These are phyloP conservation scores for Calameuta filiformis DNA, from an alignment of 2,888 invertebrate species.

Conservation along the genomic window DNA sequence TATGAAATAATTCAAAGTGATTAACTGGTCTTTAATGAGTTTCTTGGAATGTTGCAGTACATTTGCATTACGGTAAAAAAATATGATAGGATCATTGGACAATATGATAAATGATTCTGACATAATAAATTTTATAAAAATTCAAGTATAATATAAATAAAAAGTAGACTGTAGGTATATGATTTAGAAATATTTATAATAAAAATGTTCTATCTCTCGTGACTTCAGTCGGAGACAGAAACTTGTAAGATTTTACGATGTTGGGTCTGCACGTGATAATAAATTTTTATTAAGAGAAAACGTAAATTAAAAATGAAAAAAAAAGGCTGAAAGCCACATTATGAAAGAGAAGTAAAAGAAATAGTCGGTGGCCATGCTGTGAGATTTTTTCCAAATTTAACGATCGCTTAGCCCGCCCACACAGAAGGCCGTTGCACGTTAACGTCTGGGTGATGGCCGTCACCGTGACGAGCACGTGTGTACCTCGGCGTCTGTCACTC, in stretches of 20 bases:
- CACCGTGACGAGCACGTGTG: conserved; percentile 65
- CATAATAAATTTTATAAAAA: neutral
- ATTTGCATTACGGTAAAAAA: neutral
- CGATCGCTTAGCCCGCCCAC: conserved; percentile 62
- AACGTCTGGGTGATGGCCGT: conserved; percentile 62
- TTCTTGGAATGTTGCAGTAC: neutral
- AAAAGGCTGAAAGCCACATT: neutral
- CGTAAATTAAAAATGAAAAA: neutral
- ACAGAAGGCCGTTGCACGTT: conserved; percentile 48
- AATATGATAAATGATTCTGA: neutral
- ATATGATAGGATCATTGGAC: neutral
- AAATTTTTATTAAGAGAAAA: neutral
- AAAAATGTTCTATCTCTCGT: neutral
- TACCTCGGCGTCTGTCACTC: conserved; percentile 61
- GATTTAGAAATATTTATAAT: too few species aligned
- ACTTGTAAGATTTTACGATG: too few species aligned
- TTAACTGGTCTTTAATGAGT: neutral
- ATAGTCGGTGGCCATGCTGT: neutral
- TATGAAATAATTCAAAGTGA: neutral
- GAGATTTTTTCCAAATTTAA: conserved; percentile 51
- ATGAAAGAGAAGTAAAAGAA: neutral
- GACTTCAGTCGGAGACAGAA: neutral
- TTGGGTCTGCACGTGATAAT: neutral
- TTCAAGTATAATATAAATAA: neutral
- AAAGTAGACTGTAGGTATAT: neutral